Evolutionary conservation across 2,797 vertebrate genomes (phyloP).

Genomic region (Enteromius fasciolatus): DNA sequence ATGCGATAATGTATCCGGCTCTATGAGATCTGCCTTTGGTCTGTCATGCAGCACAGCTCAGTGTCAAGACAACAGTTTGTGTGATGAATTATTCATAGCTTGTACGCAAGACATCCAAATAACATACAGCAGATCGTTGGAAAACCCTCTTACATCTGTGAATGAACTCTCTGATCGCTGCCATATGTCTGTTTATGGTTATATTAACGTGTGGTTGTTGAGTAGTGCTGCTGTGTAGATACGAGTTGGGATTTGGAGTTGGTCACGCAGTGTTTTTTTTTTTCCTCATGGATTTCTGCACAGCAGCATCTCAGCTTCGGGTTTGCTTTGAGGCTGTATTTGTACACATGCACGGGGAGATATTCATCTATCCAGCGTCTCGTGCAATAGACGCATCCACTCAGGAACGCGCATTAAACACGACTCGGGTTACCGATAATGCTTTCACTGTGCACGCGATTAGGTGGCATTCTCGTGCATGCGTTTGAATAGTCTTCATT

Average conservation of each 20-base stretch:
- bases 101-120: constrained; percentile 53
- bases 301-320: constrained; percentile 32
- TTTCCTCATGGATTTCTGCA: constrained; percentile 32
- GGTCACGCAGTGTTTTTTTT: constrained; percentile 46
- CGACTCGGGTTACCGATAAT: constrained; percentile 1
- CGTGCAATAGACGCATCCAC: not conserved
- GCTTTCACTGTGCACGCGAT: constrained; percentile 1
- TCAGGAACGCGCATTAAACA: not conserved
- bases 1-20: not conserved
- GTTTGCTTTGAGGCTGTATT: not conserved
- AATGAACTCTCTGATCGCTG: constrained; percentile 6
- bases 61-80: constrained; percentile 59
- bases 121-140: constrained; percentile 42
- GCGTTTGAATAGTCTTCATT: constrained; percentile 10
- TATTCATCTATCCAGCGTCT: not conserved
- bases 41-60: constrained; percentile 53
- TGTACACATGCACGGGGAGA: constrained; percentile 5
- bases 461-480: not conserved
- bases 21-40: constrained; percentile 23
- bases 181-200: not conserved
- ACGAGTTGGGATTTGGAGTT: constrained; percentile 42
- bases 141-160: constrained; percentile 27
- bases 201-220: not conserved
- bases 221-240: constrained; percentile 8
- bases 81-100: constrained; percentile 65